Percentiles rank a stretch among this genome's conserved stretches.
phyloP scores from a whole-genome alignment of 2,888 invertebrate species.

The Drosophila atroscutellata region DNA sequence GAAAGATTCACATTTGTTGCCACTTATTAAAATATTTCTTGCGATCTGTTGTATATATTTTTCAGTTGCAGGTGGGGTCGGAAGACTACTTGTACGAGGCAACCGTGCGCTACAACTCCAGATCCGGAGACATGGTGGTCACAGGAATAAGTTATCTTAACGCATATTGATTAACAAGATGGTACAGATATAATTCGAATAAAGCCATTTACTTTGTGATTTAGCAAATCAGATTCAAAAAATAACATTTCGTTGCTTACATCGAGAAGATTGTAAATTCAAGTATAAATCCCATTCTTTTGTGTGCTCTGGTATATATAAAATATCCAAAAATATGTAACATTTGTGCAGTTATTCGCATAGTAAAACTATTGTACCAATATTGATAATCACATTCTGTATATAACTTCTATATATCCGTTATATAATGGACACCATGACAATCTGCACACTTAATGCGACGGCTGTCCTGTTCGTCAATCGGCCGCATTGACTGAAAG shows the following conservation, averaged over 20 bases:
- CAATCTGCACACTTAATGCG: slow-evolving; percentile 39
- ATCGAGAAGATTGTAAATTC: background rate
- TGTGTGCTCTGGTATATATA: background rate
- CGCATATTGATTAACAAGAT: background rate
- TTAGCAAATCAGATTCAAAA: background rate
- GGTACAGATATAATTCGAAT: background rate
- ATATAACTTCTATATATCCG: slow-evolving; percentile 16
- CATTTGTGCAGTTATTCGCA: background rate
- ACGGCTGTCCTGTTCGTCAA: slow-evolving; percentile 11
- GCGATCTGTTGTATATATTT: too few relatives aligned
- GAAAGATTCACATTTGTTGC: background rate
- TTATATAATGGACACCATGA: slow-evolving; percentile 40
- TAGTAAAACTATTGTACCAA: background rate
- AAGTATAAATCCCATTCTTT: background rate
- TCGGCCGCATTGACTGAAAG: slow-evolving; percentile 41
- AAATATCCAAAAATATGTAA: background rate
- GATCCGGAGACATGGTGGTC: background rate
- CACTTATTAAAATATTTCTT: too few relatives aligned
- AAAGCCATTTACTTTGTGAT: background rate
- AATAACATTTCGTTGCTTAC: background rate
- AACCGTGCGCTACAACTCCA: slow-evolving; percentile 26
- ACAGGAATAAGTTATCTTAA: slow-evolving; percentile 5
- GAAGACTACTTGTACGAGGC: slow-evolving; percentile 9
- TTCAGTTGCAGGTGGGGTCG: background rate
- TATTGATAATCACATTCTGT: background rate